These are phyloP conservation scores for Tribolium castaneum DNA, from an alignment of 1,140 invertebrate species.

Conservation along the genomic window DNA sequence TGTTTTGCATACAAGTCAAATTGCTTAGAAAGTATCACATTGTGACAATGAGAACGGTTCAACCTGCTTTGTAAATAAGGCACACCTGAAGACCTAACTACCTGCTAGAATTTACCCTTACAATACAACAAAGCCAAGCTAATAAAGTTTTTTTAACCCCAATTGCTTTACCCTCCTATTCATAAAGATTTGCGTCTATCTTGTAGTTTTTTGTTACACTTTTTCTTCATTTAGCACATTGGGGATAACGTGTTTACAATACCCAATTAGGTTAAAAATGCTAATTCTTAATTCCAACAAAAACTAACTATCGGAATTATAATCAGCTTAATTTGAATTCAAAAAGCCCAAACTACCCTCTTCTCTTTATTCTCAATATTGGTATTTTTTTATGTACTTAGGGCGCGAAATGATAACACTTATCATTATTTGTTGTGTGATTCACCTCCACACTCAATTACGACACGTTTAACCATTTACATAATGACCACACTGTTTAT, in stretches of 20 bases:
- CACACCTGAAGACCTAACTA: constrained; percentile 38
- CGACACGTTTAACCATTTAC: neutral
- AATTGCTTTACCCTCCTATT: constrained; percentile 30
- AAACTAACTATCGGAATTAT: constrained; percentile 6
- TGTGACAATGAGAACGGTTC: constrained; percentile 31
- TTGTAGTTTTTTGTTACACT: constrained; percentile 36
- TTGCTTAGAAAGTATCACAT: constrained; percentile 35
- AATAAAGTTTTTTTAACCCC: constrained; percentile 38
- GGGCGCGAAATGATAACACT: neutral
- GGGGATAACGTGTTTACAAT: constrained; percentile 35
- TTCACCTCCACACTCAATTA: neutral
- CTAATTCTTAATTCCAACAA: constrained; percentile 37
- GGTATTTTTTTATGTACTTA: neutral
- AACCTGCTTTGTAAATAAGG: constrained; percentile 39
- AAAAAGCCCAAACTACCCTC: constrained; percentile 1
- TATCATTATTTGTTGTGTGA: neutral
- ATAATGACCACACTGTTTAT: neutral
- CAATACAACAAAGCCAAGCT: constrained; percentile 37
- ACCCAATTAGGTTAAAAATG: constrained; percentile 37
- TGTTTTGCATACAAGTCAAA: constrained; percentile 34
- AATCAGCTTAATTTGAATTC: constrained; percentile 17
- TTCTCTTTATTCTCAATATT: neutral
- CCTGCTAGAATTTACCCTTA: constrained; percentile 37
- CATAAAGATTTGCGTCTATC: constrained; percentile 38
- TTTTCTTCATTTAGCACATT: constrained; percentile 23